Evolutionary conservation across 2,797 vertebrate species (phyloP).

Genomic region (Sebastes matsubarae): DNA sequence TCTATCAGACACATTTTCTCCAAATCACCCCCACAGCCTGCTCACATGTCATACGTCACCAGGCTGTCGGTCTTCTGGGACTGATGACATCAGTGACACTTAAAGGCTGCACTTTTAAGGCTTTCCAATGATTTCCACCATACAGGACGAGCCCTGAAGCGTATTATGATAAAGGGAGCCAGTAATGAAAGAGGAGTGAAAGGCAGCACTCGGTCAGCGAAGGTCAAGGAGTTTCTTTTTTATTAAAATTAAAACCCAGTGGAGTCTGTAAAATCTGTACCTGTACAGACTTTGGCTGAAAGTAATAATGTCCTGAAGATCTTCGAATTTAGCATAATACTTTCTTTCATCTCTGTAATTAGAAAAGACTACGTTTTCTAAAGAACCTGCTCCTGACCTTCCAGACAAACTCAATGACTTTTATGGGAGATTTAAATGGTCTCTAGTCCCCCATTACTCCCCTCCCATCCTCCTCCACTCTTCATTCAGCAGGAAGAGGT

Average conservation of each 20-base stretch:
- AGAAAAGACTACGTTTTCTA: background rate
- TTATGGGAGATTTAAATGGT: rapidly evolving
- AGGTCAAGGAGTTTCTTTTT: slow-evolving; percentile 18
- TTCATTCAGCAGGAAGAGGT: no score
- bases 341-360: background rate
- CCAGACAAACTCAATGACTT: background rate
- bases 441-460: background rate
- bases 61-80: background rate
- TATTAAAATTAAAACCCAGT: slow-evolving; percentile 12
- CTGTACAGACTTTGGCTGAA: background rate
- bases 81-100: slow-evolving; percentile 25
- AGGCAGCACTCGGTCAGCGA: slow-evolving; percentile 1
- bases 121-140: background rate
- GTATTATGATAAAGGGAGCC: slow-evolving; percentile 3
- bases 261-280: background rate
- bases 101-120: background rate
- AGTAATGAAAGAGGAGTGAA: slow-evolving; percentile 4
- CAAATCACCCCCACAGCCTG: background rate
- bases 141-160: background rate
- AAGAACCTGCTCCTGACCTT: background rate
- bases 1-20: background rate
- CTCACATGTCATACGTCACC: background rate
- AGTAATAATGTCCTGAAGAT: background rate
- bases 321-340: background rate
- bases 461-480: no score